Evolutionary conservation across 2,113 vertebrate genomes (phyloP), one percentile per base, ranked within the genome.

Genomic region (Struthio camelus): DNA sequence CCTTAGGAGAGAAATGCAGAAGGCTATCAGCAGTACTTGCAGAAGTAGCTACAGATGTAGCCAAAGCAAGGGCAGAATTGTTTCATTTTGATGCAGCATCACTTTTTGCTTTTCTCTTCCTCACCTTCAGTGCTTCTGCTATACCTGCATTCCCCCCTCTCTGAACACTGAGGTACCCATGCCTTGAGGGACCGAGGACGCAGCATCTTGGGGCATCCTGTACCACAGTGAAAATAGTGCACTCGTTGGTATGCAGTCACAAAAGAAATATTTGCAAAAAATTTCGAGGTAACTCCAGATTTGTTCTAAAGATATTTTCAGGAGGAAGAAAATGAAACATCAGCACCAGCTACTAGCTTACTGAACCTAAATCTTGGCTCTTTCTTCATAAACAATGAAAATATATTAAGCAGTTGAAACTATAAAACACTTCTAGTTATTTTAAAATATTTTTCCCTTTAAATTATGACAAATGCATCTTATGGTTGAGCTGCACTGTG

Each of bases 171-270:
- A 1, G 8, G 54, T 22, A 22, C 30, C 19, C 19, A 16, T 32
- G 28, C 54, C 32, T 28, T 32, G 48, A 2, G 2, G 48, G 56
- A 14, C 28, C 28, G 8, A 8, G 67, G 77, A 65, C 3, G n/a
- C 1, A 2, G 28, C 50, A 56, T 4, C 18, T 44, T 2, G 1
- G 42, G 18, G 51, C 58, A 53, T 24, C 75, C 51, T 7, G 3
- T 6, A 20, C 38, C 56, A 9, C 42, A 50, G n/a, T 34, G 1
- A 46, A 28, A 27, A 22, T 4, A 10, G 10, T 2, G 38, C 1
- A 30, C 58, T 67, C 18, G 48, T 50, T 0, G 2, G 28, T 34
- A 48, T 0, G 2, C 7, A 19, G 20, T 56, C 54, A 40, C 28
- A 25, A 24, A 62, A 54, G 28, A 42, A 19, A n/a, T 10, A 5